Conservation (phyloP, 2,888 invertebrate species). For the Drosophila anceps region DNA sequence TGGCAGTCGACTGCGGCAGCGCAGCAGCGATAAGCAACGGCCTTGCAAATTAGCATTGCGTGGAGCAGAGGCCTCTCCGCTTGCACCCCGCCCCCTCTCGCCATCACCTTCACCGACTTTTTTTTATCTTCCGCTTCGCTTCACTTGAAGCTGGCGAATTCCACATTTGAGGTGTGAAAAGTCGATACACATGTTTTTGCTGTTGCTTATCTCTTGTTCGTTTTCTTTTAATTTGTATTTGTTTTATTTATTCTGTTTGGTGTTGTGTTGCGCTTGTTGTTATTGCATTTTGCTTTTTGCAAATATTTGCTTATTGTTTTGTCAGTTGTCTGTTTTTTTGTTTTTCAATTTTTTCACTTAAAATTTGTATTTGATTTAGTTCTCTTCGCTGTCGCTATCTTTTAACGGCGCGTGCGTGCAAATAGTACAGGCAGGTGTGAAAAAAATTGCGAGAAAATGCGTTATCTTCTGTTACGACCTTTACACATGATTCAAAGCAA, state of each 20-base stretch:
- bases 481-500: not conserved
- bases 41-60: constrained; percentile 73
- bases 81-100: not conserved
- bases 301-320: constrained; percentile 62
- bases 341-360: not conserved
- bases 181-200: constrained; percentile 61
- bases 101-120: not conserved
- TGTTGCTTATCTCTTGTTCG: constrained; percentile 11
- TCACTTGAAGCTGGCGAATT: constrained; percentile 53
- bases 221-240: constrained; percentile 28
- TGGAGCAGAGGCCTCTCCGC: not conserved
- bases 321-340: constrained; percentile 35
- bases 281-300: constrained; percentile 47
- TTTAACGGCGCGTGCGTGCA: constrained; percentile 48
- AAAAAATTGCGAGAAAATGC: constrained; percentile 7
- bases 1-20: constrained; percentile 6
- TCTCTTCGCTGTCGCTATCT: constrained; percentile 43
- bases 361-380: constrained; percentile 60
- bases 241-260: constrained; percentile 30
- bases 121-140: constrained; percentile 52
- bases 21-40: constrained; percentile 64
- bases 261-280: constrained; percentile 12
- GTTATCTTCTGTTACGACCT: not conserved
- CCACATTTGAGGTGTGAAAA: constrained; percentile 68
- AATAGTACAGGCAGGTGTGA: constrained; percentile 31